Evolutionary conservation across 1,140 invertebrate species (phyloP), one percentile per base, ranked within the genome.

Genomic region (Pentalonia nigronervosa): DNA sequence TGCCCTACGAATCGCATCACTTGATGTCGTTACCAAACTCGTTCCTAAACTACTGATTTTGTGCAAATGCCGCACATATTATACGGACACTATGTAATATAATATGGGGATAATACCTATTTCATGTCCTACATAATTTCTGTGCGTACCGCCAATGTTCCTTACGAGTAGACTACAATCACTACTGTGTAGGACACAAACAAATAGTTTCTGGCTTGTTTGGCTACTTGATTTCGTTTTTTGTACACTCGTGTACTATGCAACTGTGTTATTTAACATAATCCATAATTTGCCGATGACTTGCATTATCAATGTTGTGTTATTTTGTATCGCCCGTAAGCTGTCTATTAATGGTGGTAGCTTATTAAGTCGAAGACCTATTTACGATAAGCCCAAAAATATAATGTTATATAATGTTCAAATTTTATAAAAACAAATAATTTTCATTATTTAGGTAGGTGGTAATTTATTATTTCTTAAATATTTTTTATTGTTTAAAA

Each of bases 281-380:
- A 47, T 45, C 14, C 23, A 11, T 47, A n/a, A 86, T 45, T 47
- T 0, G 9, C 14, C 25, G 25, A 30, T 84, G 83, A 25, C 25
- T 25, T 47, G 41, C 47, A 60, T 60, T 90, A 25, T 60, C 34
- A 20, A 30, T 90, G 36, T 90, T 30, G 9, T 30, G 50, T 41
- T 60, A 60, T 41, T 90, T 30, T 0, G 20, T 90, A 89, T 89
- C 56, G 45, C 21, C 50, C 4, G 20, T 36, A 30, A 6, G 21
- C 34, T 30, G n/a, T 36, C 2, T 1, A n/a, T 90, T 41, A 45
- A 30, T 25, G 1, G 11, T 60, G 6, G 34, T 90, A 90, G 89
- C 60, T 45, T 45, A 60, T 45, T 60, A 60, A 67, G 41, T n/a
- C n/a, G n/a, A n/a, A n/a, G n/a, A n/a, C 89, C 53, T 90, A 90